phyloP scores from a whole-genome alignment of 2,888 invertebrate genomes.

The Erebia aethiops region DNA sequence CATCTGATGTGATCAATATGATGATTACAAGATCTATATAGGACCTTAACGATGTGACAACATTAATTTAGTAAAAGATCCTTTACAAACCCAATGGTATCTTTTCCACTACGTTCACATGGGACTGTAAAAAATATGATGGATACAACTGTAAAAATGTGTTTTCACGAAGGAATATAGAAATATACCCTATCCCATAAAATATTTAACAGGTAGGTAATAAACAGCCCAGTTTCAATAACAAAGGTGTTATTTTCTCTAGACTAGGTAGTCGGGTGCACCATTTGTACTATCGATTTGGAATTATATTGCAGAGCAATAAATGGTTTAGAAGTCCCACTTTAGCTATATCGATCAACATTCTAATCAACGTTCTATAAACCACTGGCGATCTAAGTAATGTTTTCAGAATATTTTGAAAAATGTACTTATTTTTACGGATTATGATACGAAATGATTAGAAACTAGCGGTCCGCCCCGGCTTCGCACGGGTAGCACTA shows the following conservation, averaged over 20 bases:
- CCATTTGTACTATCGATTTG: constrained; percentile 18
- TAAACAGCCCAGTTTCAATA: not conserved
- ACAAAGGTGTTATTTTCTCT: constrained; percentile 4
- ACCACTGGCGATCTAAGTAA: not conserved
- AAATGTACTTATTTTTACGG: not conserved
- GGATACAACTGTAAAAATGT: not conserved
- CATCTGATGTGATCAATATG: not conserved
- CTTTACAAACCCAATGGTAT: not conserved
- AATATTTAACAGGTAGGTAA: not conserved
- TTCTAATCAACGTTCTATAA: not conserved
- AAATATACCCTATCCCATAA: no score
- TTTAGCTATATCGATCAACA: constrained; percentile 18
- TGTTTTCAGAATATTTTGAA: not conserved
- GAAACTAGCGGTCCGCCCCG: no score
- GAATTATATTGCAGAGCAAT: constrained; percentile 31
- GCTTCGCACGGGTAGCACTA: no score
- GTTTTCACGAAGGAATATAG: no score
- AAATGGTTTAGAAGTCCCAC: constrained; percentile 29
- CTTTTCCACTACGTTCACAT: not conserved
- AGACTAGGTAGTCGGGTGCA: not conserved
- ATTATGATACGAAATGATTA: no score
- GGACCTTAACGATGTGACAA: no score
- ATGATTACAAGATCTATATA: not conserved
- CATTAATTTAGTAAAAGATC: not conserved
- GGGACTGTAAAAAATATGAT: not conserved